Percentiles rank a stretch among this genome's conserved stretches.
Conservation (phyloP, 2,888 invertebrate genomes). For the Oligia strigilis region DNA sequence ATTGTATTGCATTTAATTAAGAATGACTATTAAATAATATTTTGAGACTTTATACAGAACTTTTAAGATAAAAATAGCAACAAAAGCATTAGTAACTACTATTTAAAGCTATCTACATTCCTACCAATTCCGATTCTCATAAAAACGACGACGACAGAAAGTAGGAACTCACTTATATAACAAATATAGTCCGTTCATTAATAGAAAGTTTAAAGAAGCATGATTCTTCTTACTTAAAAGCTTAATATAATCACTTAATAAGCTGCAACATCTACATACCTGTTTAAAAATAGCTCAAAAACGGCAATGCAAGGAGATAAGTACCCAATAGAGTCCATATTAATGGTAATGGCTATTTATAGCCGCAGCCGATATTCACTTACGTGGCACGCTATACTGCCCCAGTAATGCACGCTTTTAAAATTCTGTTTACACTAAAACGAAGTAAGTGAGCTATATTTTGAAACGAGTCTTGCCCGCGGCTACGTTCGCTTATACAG, state of each 20-base stretch:
- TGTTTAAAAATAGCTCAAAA: constrained; percentile 26
- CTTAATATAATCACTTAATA: constrained; percentile 15
- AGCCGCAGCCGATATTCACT: constrained; percentile 55
- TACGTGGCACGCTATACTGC: constrained; percentile 42
- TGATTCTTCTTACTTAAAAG: neutral
- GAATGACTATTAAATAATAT: neutral
- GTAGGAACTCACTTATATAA: neutral
- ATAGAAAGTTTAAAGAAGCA: neutral
- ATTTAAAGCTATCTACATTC: too few species aligned
- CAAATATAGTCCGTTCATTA: neutral
- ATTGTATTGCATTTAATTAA: too few species aligned
- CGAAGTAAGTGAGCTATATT: constrained; percentile 57
- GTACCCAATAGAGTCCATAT: constrained; percentile 45
- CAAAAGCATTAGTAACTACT: too few species aligned
- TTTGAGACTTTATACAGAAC: too few species aligned
- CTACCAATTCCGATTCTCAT: neutral
- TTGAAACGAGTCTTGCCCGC: constrained; percentile 20
- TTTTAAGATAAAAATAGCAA: too few species aligned
- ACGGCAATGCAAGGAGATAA: constrained; percentile 31
- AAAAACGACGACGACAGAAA: neutral
- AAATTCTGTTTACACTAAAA: constrained; percentile 55
- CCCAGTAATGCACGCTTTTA: constrained; percentile 45
- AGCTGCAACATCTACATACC: neutral
- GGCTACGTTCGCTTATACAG: neutral
- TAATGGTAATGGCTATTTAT: constrained; percentile 49